Percentiles rank a stretch among this genome's conserved stretches.
Evolutionary conservation across 2,797 vertebrate genomes (phyloP).

Genomic region (Gorsachius magnificus): DNA sequence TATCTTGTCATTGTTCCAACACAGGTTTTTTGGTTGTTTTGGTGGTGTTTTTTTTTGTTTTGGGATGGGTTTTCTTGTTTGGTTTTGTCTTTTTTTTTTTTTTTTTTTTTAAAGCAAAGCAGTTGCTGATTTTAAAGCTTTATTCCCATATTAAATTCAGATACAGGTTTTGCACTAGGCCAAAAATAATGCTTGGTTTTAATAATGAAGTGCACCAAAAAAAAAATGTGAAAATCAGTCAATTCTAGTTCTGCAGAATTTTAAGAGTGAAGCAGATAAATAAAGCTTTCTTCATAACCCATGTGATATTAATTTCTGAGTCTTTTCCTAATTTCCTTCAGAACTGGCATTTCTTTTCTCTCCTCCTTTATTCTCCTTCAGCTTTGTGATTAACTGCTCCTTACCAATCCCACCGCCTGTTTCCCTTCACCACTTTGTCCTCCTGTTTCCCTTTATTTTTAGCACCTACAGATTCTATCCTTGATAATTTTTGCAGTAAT

Average conservation of each 20-base stretch:
- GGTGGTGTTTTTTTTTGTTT: neutral
- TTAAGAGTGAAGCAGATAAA: neutral
- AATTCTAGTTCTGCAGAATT: neutral
- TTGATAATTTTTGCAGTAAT: neutral
- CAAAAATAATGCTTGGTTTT: neutral
- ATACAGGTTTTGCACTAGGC: neutral
- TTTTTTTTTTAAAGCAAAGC: neutral
- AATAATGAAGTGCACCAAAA: neutral
- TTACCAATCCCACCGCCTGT: neutral
- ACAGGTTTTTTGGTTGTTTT: neutral
- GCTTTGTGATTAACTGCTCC: slow-evolving; percentile 24
- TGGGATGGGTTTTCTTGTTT: neutral
- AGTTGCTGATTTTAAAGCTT: neutral
- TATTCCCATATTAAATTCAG: neutral
- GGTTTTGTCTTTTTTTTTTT: neutral
- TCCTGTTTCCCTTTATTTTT: slow-evolving; percentile 37
- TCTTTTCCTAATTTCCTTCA: neutral
- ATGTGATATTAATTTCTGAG: neutral
- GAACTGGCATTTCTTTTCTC: neutral
- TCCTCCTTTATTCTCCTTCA: neutral
- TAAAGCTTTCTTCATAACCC: no score
- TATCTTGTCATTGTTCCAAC: neutral
- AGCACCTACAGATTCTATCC: neutral
- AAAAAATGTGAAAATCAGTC: neutral
- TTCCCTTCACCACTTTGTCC: slow-evolving; percentile 4